A percentile compares a stretch with the other conserved stretches of the same genome.
Conservation (phyloP, 37 sponge, comb jelly and placozoan species). For the Halisarca cf. caerulea region DNA sequence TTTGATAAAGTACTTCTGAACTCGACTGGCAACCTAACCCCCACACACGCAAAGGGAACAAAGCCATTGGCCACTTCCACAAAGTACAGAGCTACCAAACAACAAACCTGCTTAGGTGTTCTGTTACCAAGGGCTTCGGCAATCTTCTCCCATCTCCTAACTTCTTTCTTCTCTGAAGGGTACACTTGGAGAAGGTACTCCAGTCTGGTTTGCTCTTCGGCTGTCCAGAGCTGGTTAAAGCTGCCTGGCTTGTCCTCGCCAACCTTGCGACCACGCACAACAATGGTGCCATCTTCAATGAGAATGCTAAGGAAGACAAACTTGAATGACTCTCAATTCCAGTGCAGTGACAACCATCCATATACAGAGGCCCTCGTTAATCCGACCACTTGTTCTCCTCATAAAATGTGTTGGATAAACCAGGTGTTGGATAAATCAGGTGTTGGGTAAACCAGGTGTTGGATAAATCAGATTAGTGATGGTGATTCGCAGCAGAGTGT, state of each 20-base stretch:
- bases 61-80: neutral
- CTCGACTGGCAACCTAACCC: conserved; percentile 79
- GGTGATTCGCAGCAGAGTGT: too few relatives aligned
- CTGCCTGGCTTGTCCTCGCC: conserved; percentile 42
- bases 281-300: neutral
- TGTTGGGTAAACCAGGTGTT: too few relatives aligned
- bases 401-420: too few relatives aligned
- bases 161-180: conserved; percentile 77
- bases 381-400: too few relatives aligned
- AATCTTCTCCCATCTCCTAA: conserved; percentile 81
- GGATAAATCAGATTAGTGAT: too few relatives aligned
- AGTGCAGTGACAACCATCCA: too few relatives aligned
- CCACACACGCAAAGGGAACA: neutral
- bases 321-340: too few relatives aligned
- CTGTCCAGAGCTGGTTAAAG: conserved; percentile 74
- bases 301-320: too few relatives aligned
- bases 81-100: neutral
- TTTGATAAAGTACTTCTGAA: conserved; percentile 91
- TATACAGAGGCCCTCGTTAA: too few relatives aligned
- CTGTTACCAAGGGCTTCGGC: conserved; percentile 78
- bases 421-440: too few relatives aligned
- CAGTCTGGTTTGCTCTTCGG: conserved; percentile 84
- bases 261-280: neutral
- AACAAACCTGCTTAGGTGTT: conserved; percentile 76
- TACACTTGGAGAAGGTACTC: conserved; percentile 75